These are phyloP conservation scores for Spodoptera littoralis DNA, from an alignment of 2,888 invertebrate genomes.

Conservation along the genomic window DNA sequence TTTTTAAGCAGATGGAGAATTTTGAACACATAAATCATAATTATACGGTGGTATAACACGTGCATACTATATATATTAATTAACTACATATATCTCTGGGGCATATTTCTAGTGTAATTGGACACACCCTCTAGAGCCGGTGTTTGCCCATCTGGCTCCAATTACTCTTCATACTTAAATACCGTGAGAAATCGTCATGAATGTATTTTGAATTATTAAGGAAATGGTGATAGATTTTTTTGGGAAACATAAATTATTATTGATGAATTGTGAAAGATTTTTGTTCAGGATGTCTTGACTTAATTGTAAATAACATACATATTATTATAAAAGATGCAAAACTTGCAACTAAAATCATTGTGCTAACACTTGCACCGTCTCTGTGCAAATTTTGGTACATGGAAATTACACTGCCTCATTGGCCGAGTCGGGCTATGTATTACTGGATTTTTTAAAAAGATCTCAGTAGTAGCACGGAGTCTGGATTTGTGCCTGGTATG, in stretches of 20 bases:
- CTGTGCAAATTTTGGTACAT: no score
- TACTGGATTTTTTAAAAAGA: no score
- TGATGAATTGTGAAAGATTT: slow-evolving; percentile 5
- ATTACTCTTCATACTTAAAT: slow-evolving; percentile 72
- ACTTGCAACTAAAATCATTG: no score
- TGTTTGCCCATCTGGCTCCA: slow-evolving; percentile 71
- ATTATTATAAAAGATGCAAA: no score
- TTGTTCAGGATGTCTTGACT: not conserved
- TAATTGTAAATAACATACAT: no score
- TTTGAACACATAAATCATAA: slow-evolving; percentile 70
- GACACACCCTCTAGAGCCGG: slow-evolving; percentile 61
- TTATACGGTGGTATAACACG: slow-evolving; percentile 68
- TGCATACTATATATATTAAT: slow-evolving; percentile 72
- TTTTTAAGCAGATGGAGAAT: slow-evolving; percentile 47
- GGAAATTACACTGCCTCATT: no score
- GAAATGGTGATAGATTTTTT: slow-evolving; percentile 28
- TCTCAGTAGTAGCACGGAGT: no score
- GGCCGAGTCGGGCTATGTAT: no score
- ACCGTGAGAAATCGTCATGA: slow-evolving; percentile 68
- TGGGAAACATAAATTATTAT: not conserved
- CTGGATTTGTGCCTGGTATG: no score
- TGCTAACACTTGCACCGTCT: no score
- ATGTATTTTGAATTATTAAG: slow-evolving; percentile 43
- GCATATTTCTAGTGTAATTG: slow-evolving; percentile 79
- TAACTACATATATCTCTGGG: slow-evolving; percentile 71